phyloP scores from a whole-genome alignment of 2,888 invertebrate species.

The Smittia aterrima region DNA sequence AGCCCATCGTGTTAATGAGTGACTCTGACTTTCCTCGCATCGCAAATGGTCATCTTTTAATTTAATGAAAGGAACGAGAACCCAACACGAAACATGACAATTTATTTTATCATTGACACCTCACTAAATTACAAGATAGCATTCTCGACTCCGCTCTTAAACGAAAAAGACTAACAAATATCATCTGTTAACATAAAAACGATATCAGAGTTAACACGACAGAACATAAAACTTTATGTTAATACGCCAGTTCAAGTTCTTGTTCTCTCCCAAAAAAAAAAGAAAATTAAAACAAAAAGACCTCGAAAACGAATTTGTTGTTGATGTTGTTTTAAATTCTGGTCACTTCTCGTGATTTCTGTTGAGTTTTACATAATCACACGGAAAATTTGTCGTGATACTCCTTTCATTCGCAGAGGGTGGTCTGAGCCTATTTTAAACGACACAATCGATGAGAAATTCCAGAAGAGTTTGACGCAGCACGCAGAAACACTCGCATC shows the following conservation, averaged over 20 bases:
- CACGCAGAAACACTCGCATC: background rate
- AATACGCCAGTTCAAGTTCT: conserved; percentile 25
- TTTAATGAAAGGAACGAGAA: background rate
- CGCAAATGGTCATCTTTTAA: background rate
- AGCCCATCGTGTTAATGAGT: conserved; percentile 33
- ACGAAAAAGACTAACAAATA: conserved; percentile 14
- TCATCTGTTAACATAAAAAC: conserved; percentile 39
- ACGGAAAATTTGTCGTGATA: conserved; percentile 12
- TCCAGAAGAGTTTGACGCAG: background rate
- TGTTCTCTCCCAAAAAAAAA: background rate
- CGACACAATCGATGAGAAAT: background rate
- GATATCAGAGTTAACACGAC: conserved; percentile 37
- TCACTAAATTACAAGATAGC: conserved; percentile 36
- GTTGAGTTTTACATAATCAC: conserved; percentile 33
- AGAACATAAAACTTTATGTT: conserved; percentile 40
- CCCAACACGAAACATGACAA: conserved; percentile 25
- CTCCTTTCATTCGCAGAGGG: background rate
- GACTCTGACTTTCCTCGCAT: conserved; percentile 16
- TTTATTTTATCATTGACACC: conserved; percentile 41
- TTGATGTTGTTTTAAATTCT: conserved; percentile 8
- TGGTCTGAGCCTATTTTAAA: conserved; percentile 25
- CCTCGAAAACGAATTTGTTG: background rate
- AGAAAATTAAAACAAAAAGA: background rate
- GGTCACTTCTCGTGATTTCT: conserved; percentile 25
- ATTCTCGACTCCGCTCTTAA: background rate